Evolutionary conservation across 2,797 vertebrate species (phyloP).

Genomic region (Xiphorhynchus erythropygius): DNA sequence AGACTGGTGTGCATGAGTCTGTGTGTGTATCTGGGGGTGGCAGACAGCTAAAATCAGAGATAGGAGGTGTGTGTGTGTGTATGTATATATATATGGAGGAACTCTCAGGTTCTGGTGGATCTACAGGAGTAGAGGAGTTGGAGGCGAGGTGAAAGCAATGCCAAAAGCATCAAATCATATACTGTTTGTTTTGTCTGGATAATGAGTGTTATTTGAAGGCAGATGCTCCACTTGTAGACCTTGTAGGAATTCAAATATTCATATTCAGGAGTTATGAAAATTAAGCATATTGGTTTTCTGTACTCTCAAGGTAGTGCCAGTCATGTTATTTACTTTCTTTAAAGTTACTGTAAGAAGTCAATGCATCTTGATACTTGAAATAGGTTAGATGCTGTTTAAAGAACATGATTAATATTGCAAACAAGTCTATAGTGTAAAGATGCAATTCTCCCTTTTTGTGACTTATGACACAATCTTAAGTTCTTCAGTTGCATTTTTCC

Average conservation of each 20-base stretch:
- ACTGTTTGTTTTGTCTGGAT: not conserved
- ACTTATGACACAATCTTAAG: not conserved
- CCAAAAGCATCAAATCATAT: not conserved
- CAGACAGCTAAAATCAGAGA: not conserved
- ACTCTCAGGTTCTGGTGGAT: not conserved
- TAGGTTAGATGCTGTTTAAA: not conserved
- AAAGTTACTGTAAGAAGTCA: not conserved
- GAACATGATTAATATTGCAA: not conserved
- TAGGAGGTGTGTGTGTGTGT: not conserved
- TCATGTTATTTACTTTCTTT: not conserved
- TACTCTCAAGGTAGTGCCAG: not conserved
- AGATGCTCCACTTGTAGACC: not conserved
- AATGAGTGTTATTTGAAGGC: not conserved
- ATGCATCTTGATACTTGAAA: not conserved
- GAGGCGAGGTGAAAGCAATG: not conserved
- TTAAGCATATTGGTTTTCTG: not conserved
- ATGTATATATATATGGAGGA: not conserved
- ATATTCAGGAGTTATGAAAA: not conserved
- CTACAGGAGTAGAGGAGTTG: not conserved
- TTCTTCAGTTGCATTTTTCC: not conserved
- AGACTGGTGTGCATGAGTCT: not conserved
- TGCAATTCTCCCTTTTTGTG: not conserved
- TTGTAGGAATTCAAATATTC: not conserved
- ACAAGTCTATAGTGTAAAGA: not conserved
- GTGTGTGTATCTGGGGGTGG: not conserved